These are phyloP conservation scores for Apotomis capreana DNA, from an alignment of 2,888 invertebrate species.

Conservation along the genomic window DNA sequence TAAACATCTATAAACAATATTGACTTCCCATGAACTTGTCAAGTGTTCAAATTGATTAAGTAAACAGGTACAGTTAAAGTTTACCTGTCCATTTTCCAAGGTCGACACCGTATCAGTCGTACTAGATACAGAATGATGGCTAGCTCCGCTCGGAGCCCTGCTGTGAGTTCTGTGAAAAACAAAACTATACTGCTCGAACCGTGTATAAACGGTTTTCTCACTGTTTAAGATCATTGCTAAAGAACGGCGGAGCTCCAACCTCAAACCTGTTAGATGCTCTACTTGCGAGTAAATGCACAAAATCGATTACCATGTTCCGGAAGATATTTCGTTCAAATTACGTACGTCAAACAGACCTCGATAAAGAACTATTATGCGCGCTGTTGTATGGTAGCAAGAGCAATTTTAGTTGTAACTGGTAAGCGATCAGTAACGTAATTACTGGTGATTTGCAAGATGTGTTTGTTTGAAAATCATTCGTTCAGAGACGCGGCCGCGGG, in stretches of 20 bases:
- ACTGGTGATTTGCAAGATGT: constrained; percentile 27
- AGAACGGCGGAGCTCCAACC: constrained; percentile 26
- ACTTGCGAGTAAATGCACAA: constrained; percentile 40
- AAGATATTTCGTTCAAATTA: constrained; percentile 38
- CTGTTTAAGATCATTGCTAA: constrained; percentile 35
- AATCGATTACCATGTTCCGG: constrained; percentile 38
- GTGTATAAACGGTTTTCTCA: constrained; percentile 32
- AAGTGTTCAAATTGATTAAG: too few relatives aligned
- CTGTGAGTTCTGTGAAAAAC: constrained; percentile 73
- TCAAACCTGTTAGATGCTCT: constrained; percentile 39
- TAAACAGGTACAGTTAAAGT: constrained; percentile 14
- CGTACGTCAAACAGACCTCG: constrained; percentile 20
- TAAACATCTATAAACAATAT: not conserved
- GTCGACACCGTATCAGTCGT: constrained; percentile 77
- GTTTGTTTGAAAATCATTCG: constrained; percentile 29
- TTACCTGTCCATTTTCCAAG: constrained; percentile 81
- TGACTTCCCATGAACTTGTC: not conserved
- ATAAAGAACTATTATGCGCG: constrained; percentile 12
- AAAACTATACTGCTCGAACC: constrained; percentile 30
- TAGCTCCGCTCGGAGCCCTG: constrained; percentile 78
- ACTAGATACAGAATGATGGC: constrained; percentile 79
- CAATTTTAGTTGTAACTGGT: constrained; percentile 14
- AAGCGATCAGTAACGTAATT: constrained; percentile 35
- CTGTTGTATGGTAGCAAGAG: constrained; percentile 21
- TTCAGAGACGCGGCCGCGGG: constrained; percentile 13